phyloP scores from a whole-genome alignment of 2,797 vertebrate genomes.

The Rousettus madagascariensis region DNA sequence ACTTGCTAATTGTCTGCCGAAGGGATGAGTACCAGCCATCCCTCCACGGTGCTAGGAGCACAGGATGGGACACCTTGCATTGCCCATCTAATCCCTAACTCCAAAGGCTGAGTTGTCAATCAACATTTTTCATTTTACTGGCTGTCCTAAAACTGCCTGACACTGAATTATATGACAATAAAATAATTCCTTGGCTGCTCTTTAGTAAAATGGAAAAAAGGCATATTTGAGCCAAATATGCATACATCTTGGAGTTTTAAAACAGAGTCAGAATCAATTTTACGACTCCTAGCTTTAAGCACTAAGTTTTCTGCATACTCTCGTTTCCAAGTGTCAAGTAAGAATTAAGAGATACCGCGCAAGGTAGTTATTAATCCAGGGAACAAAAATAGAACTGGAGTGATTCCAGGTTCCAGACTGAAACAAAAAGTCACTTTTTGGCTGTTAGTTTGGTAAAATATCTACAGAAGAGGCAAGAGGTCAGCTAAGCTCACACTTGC shows the following conservation, averaged over 20 bases:
- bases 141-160: neutral
- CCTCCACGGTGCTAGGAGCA: accelerated
- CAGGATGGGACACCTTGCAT: accelerated
- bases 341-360: neutral
- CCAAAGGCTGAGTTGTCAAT: neutral
- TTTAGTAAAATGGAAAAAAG: slow-evolving; percentile 28
- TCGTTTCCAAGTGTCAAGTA: neutral
- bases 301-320: neutral
- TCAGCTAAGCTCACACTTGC: neutral
- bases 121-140: neutral
- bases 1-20: neutral
- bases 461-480: neutral
- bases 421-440: slow-evolving; percentile 2
- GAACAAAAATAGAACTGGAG: neutral
- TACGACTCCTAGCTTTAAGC: neutral
- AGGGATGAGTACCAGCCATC: neutral
- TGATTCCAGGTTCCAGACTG: slow-evolving; percentile 36
- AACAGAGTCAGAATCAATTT: neutral
- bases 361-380: neutral
- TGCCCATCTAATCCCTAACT: neutral
- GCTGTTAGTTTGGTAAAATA: neutral
- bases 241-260: neutral
- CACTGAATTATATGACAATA: neutral
- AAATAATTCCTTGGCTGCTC: neutral
- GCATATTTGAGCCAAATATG: neutral